phyloP scores from a whole-genome alignment of 2,113 vertebrate species.

The Crotalus viridis region DNA sequence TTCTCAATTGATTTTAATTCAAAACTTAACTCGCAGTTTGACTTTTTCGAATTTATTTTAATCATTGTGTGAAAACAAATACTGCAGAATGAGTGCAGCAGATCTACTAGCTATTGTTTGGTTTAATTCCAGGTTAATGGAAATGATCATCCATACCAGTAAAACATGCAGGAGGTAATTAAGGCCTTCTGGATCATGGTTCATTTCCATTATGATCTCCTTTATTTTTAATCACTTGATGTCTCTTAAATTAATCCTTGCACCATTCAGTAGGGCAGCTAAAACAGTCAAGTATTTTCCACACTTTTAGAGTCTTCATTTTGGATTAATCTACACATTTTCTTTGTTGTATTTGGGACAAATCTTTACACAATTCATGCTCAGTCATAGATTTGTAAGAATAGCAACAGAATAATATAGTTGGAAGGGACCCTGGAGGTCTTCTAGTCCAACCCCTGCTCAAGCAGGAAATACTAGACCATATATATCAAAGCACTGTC shows the following conservation, averaged over 20 bases:
- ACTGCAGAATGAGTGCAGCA: not conserved
- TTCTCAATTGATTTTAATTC: not conserved
- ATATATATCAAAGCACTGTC: not conserved
- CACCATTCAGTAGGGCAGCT: not conserved
- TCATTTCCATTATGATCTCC: not conserved
- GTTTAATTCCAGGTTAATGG: not conserved
- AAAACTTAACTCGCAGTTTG: not conserved
- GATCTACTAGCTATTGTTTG: not conserved
- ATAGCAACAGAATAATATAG: not conserved
- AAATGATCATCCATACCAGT: not conserved
- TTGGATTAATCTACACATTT: not conserved
- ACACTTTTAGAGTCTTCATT: not conserved
- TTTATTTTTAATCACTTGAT: not conserved
- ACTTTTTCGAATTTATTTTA: not conserved
- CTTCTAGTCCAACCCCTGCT: not conserved
- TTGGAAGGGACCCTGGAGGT: too few species aligned
- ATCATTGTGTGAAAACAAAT: not conserved
- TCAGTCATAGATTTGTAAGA: not conserved
- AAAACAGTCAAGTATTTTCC: not conserved
- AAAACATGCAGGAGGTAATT: slow-evolving; percentile 1
- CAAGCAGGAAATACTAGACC: too few species aligned
- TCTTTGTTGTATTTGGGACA: not conserved
- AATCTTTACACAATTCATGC: not conserved
- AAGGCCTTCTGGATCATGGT: not conserved
- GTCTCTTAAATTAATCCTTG: not conserved